phyloP scores from a whole-genome alignment of 1,140 invertebrate genomes.

The Ips typographus region DNA sequence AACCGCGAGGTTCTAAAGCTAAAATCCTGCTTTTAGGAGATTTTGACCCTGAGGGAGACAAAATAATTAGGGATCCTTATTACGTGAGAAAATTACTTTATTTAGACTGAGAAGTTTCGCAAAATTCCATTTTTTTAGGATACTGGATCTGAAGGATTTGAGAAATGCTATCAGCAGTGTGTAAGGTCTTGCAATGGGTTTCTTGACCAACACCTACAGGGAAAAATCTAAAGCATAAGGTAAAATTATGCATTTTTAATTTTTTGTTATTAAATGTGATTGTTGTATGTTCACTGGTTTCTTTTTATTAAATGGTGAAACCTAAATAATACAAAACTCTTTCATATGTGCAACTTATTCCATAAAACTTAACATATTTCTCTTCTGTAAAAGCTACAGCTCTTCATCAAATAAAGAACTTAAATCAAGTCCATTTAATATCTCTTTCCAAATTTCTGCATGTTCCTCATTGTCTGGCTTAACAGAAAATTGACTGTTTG shows the following conservation, averaged over 20 bases:
- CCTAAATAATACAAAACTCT: too few species aligned
- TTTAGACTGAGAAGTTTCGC: not conserved
- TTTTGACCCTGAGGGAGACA: conserved; percentile 76
- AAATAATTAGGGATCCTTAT: conserved; percentile 85
- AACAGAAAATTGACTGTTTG: conserved; percentile 18
- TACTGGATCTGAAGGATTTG: conserved; percentile 64
- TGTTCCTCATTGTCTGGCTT: conserved; percentile 24
- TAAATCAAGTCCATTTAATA: conserved; percentile 30
- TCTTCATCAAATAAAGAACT: conserved; percentile 33
- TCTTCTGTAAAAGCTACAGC: conserved; percentile 1
- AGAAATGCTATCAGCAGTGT: conserved; percentile 73
- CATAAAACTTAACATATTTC: not conserved
- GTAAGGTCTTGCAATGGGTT: conserved; percentile 67
- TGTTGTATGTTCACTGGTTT: too few species aligned
- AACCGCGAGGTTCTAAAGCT: conserved; percentile 61
- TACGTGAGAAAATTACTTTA: conserved; percentile 62
- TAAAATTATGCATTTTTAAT: too few species aligned
- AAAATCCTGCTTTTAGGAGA: conserved; percentile 76
- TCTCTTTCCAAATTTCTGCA: conserved; percentile 32
- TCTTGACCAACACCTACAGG: conserved; percentile 52
- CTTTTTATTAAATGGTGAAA: too few species aligned
- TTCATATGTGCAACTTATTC: too few species aligned
- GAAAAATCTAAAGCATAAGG: not conserved
- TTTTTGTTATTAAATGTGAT: too few species aligned
- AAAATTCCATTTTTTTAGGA: conserved; percentile 56